These are phyloP conservation scores for Laothoe populi DNA, from an alignment of 2,888 invertebrate genomes.

Conservation along the genomic window DNA sequence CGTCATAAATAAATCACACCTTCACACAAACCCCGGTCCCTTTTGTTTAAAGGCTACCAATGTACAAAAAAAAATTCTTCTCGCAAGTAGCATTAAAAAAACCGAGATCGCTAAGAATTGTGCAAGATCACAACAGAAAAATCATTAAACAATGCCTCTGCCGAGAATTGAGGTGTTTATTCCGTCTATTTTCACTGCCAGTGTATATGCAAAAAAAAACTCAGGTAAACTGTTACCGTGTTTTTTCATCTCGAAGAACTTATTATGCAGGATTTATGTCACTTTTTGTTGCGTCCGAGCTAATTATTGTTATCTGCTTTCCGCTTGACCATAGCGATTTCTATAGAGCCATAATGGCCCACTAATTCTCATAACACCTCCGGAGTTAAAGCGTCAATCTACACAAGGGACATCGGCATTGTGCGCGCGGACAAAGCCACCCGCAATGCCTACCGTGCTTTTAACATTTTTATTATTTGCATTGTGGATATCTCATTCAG, in stretches of 20 bases:
- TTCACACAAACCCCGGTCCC: conserved; percentile 72
- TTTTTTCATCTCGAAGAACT: conserved; percentile 74
- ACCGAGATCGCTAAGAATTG: conserved; percentile 71
- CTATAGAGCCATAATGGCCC: conserved; percentile 79
- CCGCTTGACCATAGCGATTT: conserved; percentile 77
- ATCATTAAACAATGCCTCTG: conserved; percentile 83
- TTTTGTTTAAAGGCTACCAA: conserved; percentile 84
- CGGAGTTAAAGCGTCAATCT: conserved; percentile 77
- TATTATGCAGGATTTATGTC: conserved; percentile 85
- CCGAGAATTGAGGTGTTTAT: conserved; percentile 84
- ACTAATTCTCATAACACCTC: conserved; percentile 84
- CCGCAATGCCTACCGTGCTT: conserved; percentile 77
- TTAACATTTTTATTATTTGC: conserved; percentile 76
- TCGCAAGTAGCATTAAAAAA: conserved; percentile 70
- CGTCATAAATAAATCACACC: conserved; percentile 84
- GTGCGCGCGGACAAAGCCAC: conserved; percentile 73
- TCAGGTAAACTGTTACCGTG: conserved; percentile 74
- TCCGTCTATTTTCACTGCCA: conserved; percentile 68
- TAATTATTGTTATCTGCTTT: conserved; percentile 84
- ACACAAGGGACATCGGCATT: conserved; percentile 60
- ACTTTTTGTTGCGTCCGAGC: conserved; percentile 80
- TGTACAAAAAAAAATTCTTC: conserved; percentile 77
- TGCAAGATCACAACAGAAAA: conserved; percentile 83
- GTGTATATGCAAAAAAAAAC: conserved; percentile 73
- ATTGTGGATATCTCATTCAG: conserved; percentile 76